Percentiles rank a stretch among this genome's conserved stretches.
Evolutionary conservation across 2,113 vertebrate genomes (phyloP).

Genomic region (Vulpes lagopus): DNA sequence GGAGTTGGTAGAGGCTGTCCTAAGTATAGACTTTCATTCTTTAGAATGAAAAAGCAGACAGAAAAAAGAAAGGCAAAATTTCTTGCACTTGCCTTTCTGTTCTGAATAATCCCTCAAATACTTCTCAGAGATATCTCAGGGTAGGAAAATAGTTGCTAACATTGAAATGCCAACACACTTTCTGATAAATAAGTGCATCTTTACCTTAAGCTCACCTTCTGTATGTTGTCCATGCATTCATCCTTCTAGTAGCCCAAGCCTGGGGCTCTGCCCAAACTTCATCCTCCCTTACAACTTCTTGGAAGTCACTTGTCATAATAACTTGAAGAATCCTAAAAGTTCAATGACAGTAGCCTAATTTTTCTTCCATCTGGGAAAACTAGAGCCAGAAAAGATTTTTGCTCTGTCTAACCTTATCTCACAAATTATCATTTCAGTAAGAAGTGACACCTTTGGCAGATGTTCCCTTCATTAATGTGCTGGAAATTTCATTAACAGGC

Average conservation of each 20-base stretch:
- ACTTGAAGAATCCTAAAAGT: background rate
- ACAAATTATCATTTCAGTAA: constrained; percentile 8
- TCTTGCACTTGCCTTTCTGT: background rate
- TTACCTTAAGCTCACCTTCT: background rate
- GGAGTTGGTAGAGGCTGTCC: background rate
- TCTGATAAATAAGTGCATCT: background rate
- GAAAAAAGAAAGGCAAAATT: background rate
- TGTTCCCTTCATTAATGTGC: background rate
- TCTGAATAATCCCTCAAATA: background rate
- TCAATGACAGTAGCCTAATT: background rate
- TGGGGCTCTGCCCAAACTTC: background rate
- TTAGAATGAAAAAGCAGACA: background rate
- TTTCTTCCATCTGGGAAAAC: background rate
- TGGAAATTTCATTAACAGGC: background rate
- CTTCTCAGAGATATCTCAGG: background rate
- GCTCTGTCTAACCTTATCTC: background rate
- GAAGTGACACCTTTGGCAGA: background rate
- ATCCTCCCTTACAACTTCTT: background rate
- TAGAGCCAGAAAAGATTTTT: background rate
- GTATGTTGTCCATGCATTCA: too few species aligned
- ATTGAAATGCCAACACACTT: background rate
- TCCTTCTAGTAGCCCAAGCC: background rate
- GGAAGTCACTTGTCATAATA: background rate
- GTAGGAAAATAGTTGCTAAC: background rate
- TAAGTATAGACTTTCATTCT: background rate